Conservation (phyloP, 2,113 vertebrate genomes). For the Planiliza haematocheilus region DNA sequence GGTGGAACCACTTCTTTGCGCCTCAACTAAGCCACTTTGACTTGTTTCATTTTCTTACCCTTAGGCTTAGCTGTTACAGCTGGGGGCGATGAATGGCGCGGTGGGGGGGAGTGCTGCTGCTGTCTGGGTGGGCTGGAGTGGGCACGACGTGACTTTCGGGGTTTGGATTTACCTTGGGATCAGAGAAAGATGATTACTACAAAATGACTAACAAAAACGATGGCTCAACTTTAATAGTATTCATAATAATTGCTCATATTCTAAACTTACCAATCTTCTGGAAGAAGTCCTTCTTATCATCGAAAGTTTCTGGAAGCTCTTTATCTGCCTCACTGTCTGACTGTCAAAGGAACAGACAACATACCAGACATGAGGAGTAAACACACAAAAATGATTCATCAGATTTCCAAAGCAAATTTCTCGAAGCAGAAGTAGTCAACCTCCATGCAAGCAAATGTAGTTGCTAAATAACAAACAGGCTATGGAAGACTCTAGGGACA, state of each 20-base stretch:
- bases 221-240: background rate
- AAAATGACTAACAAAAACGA: background rate
- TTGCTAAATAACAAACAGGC: too few species aligned
- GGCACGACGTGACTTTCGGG: constrained; percentile 46
- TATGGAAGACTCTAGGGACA: too few species aligned
- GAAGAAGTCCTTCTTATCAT: constrained; percentile 90
- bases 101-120: background rate
- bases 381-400: background rate
- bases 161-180: constrained; percentile 65
- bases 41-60: constrained; percentile 54
- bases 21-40: too few species aligned
- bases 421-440: too few species aligned
- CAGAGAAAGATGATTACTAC: constrained; percentile 14
- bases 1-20: too few species aligned
- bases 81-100: constrained; percentile 31
- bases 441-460: too few species aligned
- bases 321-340: constrained; percentile 37
- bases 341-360: constrained; percentile 34
- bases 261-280: constrained; percentile 88
- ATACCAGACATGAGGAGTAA: background rate
- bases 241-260: background rate
- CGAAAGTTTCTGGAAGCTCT: constrained; percentile 81
- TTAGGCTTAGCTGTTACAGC: constrained; percentile 47
- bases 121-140: constrained; percentile 32
- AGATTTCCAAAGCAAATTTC: background rate